Percentiles rank a stretch among this genome's conserved stretches.
Conservation (phyloP, 1,140 invertebrate species). For the Apocrypta bakeri region DNA sequence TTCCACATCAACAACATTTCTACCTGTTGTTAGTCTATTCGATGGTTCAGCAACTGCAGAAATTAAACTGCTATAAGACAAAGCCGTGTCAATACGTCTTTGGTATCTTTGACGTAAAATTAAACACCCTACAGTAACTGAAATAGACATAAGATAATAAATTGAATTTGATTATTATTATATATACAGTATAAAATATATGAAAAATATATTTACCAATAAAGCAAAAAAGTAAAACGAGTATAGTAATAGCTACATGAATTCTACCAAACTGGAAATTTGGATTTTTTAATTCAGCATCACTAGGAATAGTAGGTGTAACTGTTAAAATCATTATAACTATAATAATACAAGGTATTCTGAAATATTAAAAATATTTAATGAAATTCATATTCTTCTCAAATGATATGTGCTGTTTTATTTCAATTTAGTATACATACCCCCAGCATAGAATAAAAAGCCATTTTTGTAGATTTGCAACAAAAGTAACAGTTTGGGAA, state of each 20-base stretch:
- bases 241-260: conserved; percentile 81
- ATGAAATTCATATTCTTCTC: neutral
- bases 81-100: conserved; percentile 66
- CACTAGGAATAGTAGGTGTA: conserved; percentile 55
- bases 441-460: conserved; percentile 87
- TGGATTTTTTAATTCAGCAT: conserved; percentile 79
- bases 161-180: conserved; percentile 18
- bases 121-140: conserved; percentile 83
- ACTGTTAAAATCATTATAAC: conserved; percentile 62
- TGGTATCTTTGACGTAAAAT: conserved; percentile 84
- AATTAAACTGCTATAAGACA: conserved; percentile 63
- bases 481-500: conserved; percentile 86
- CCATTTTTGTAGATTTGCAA: conserved; percentile 82
- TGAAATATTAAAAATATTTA: conserved; percentile 58
- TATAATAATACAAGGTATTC: conserved; percentile 74
- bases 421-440: conserved; percentile 74
- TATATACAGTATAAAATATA: neutral
- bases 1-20: conserved; percentile 81
- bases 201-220: conserved; percentile 74
- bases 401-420: neutral
- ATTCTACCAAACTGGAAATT: conserved; percentile 87
- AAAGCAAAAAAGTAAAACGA: conserved; percentile 80
- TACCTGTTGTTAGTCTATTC: conserved; percentile 58
- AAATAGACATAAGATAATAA: conserved; percentile 53
- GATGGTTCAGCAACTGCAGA: conserved; percentile 56